Conservation (phyloP, 2,888 invertebrate species). For the Acronicta aceris region DNA sequence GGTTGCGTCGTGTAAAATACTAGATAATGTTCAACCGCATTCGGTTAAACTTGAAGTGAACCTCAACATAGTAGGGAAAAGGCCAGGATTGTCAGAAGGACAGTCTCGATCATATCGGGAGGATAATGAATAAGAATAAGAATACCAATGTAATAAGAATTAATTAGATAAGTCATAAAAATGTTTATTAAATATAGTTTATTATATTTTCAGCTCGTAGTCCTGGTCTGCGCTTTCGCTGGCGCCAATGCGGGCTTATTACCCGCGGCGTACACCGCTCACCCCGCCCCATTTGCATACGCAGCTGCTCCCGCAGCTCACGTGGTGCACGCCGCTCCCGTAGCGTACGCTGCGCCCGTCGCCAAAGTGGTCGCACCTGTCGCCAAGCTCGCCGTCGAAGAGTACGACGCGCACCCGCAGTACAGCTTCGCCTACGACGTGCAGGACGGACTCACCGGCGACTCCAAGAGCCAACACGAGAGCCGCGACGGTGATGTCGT, state of each 20-base stretch:
- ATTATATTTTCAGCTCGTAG: constrained; percentile 68
- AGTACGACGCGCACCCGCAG: constrained; percentile 70
- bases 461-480: constrained; percentile 85
- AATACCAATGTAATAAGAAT: no score
- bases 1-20: no score
- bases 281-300: constrained; percentile 64
- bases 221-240: constrained; percentile 75
- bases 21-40: no score
- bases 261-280: constrained; percentile 70
- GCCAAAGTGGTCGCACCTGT: constrained; percentile 63
- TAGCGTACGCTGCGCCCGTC: constrained; percentile 58
- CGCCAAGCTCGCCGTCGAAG: constrained; percentile 67
- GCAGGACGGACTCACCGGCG: constrained; percentile 76
- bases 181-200: background rate
- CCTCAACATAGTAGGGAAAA: no score
- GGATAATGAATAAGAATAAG: no score
- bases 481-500: constrained; percentile 83
- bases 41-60: no score
- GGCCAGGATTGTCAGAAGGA: no score
- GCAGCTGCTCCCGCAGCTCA: constrained; percentile 61
- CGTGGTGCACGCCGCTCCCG: constrained; percentile 60
- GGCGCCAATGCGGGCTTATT: constrained; percentile 74
- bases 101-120: no score
- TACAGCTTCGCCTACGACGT: constrained; percentile 85
- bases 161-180: background rate